phyloP scores from a whole-genome alignment of 2,888 invertebrate species.

The Rhaphigaster nebulosa region DNA sequence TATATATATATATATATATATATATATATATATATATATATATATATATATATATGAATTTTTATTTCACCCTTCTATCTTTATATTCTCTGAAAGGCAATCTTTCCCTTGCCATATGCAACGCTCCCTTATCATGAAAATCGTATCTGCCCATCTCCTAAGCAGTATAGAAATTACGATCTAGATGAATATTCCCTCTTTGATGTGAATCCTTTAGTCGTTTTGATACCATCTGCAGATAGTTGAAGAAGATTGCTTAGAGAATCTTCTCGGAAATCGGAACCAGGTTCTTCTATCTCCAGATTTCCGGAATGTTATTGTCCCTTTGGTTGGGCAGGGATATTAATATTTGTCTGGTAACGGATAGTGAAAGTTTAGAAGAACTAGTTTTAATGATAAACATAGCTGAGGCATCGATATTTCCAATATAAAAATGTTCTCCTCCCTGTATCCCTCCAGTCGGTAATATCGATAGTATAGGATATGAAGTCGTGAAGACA shows the following conservation, averaged over 20 bases:
- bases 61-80: no score
- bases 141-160: neutral
- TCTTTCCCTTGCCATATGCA: neutral
- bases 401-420: neutral
- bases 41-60: no score
- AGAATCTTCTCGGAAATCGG: neutral
- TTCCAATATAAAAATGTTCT: no score
- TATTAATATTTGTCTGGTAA: neutral
- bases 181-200: neutral
- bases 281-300: neutral
- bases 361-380: neutral
- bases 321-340: neutral
- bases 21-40: no score
- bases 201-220: neutral
- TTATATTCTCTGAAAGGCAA: neutral
- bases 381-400: neutral
- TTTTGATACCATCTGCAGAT: neutral
- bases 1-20: no score
- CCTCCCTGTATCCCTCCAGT: no score
- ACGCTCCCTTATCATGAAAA: neutral
- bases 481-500: no score
- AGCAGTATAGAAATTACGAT: neutral
- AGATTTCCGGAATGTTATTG: neutral
- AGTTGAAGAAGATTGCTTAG: neutral
- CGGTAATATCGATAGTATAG: no score